Percentiles rank a stretch among this genome's conserved stretches.
These are phyloP conservation scores for Drosophila recens DNA, from an alignment of 2,888 invertebrate species.

Conservation along the genomic window DNA sequence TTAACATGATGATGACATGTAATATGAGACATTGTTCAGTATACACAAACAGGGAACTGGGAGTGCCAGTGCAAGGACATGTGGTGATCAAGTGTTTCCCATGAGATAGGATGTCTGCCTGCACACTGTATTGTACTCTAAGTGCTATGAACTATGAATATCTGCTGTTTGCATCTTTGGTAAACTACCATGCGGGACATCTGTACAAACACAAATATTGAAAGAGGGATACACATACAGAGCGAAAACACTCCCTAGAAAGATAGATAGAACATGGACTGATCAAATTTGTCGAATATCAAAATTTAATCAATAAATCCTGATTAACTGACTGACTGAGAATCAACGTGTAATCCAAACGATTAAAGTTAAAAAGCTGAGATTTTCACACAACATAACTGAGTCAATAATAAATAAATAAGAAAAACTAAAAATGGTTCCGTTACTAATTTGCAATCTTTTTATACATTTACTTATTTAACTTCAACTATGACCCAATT, in stretches of 20 bases:
- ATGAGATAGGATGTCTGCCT: slow-evolving; percentile 34
- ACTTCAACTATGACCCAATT: no score
- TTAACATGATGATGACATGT: slow-evolving; percentile 25
- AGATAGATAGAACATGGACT: not conserved
- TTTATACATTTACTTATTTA: no score
- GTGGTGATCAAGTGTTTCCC: slow-evolving; percentile 38
- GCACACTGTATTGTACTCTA: slow-evolving; percentile 9
- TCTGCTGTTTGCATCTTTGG: not conserved
- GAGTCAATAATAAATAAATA: no score
- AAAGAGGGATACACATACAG: not conserved
- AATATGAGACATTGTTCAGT: slow-evolving; percentile 29
- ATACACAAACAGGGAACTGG: slow-evolving; percentile 1
- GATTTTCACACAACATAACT: no score
- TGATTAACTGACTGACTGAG: no score
- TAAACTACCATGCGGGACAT: slow-evolving; percentile 38
- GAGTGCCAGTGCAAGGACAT: slow-evolving; percentile 27
- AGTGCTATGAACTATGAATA: slow-evolving; percentile 26
- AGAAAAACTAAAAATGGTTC: no score
- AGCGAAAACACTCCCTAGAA: not conserved
- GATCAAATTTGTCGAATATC: not conserved
- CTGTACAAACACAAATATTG: slow-evolving; percentile 40
- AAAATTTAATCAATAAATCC: no score
- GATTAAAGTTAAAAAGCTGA: no score
- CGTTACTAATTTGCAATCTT: no score
- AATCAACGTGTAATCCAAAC: no score